Conservation (phyloP, 2,113 vertebrate species). For the Catharus bicknelli region DNA sequence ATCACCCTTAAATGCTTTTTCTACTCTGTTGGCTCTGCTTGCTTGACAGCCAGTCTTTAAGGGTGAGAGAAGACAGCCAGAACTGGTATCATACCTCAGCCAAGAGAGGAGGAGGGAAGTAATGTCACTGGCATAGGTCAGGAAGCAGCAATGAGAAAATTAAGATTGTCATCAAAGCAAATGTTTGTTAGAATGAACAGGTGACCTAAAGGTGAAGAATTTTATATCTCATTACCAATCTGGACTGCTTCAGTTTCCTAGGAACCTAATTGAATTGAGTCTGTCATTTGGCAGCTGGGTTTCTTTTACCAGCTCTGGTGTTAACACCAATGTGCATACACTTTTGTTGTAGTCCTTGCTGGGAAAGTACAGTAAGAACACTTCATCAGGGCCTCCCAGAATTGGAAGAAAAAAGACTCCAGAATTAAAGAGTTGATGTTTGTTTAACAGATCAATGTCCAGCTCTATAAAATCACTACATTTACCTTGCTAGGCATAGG, state of each 20-base stretch:
- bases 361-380: neutral
- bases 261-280: neutral
- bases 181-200: constrained; percentile 8
- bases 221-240: constrained; percentile 17
- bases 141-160: neutral
- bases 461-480: neutral
- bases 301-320: neutral
- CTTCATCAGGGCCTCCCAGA: neutral
- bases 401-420: neutral
- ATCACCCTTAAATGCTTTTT: neutral
- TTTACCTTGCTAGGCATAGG: neutral
- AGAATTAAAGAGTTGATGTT: neutral
- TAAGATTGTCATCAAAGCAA: constrained; percentile 5
- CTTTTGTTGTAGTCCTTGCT: neutral
- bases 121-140: neutral
- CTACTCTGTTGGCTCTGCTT: neutral
- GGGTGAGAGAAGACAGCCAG: neutral
- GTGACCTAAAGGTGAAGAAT: constrained; percentile 32
- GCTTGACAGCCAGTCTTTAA: neutral
- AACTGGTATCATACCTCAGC: neutral
- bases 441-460: neutral
- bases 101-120: neutral
- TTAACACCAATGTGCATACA: neutral
- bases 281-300: neutral
- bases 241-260: constrained; percentile 2